These are phyloP conservation scores for Amblyornis subalaris DNA, from an alignment of 2,113 vertebrate species.

Conservation along the genomic window DNA sequence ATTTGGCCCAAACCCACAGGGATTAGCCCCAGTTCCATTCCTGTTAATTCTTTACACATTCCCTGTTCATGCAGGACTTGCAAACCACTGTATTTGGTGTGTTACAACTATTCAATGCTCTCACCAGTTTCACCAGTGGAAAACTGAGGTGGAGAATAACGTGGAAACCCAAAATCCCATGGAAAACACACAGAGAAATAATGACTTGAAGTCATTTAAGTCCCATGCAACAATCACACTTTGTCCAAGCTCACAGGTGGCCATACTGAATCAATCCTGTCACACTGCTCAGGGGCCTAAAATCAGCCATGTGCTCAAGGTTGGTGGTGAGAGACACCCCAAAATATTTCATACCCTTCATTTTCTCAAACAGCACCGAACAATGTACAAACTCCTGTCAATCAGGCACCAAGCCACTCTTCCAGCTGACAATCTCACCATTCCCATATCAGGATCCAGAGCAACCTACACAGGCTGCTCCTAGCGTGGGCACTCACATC, in stretches of 20 bases:
- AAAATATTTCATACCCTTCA: background rate
- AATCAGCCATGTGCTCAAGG: accelerated
- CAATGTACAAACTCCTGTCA: background rate
- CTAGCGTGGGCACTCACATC: background rate
- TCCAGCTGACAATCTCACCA: background rate
- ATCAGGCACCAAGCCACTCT: background rate
- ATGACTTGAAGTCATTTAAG: background rate
- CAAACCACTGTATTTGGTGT: background rate
- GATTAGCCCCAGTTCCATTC: background rate
- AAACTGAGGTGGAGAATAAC: background rate
- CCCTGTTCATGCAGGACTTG: background rate
- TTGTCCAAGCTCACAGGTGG: background rate
- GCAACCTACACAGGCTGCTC: background rate
- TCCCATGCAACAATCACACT: background rate
- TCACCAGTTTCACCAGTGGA: background rate
- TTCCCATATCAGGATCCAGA: background rate
- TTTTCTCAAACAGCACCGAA: background rate
- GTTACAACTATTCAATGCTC: background rate
- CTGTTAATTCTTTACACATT: background rate
- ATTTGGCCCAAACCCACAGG: background rate
- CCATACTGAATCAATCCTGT: background rate
- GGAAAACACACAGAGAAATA: background rate
- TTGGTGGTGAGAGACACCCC: accelerated
- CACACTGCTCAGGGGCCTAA: background rate
- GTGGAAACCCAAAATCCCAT: background rate